phyloP scores from a whole-genome alignment of 2,797 vertebrate species.

The Scolopax bukidnonensis region DNA sequence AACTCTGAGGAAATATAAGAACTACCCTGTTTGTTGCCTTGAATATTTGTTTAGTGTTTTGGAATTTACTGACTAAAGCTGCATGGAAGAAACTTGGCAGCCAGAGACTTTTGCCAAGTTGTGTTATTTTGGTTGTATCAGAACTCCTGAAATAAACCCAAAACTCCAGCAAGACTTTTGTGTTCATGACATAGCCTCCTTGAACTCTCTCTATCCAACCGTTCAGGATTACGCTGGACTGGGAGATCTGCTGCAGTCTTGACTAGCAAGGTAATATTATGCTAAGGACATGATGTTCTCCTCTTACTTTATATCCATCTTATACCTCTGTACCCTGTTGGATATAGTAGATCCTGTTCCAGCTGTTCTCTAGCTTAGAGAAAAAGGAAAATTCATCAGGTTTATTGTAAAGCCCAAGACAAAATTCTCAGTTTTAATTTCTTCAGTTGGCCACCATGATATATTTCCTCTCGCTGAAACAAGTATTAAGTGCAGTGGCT shows the following conservation, averaged over 20 bases:
- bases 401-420: neutral
- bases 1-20: slow-evolving; percentile 61
- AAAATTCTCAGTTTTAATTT: neutral
- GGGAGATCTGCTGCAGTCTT: neutral
- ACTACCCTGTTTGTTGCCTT: slow-evolving; percentile 57
- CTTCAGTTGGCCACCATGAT: neutral
- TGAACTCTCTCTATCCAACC: neutral
- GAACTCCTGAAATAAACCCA: slow-evolving; percentile 60
- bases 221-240: neutral
- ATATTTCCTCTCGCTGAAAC: neutral
- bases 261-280: neutral
- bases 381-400: neutral
- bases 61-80: slow-evolving; percentile 59
- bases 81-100: slow-evolving; percentile 33
- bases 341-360: neutral
- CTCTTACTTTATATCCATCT: neutral
- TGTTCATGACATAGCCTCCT: neutral
- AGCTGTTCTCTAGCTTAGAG: neutral
- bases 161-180: neutral
- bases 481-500: neutral
- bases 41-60: slow-evolving; percentile 62
- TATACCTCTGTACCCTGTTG: neutral
- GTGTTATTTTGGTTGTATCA: slow-evolving; percentile 60
- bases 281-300: neutral
- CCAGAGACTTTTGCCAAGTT: slow-evolving; percentile 30